These are phyloP conservation scores for Prosopocoilus inquinatus DNA, from an alignment of 2,888 invertebrate genomes.

Conservation along the genomic window DNA sequence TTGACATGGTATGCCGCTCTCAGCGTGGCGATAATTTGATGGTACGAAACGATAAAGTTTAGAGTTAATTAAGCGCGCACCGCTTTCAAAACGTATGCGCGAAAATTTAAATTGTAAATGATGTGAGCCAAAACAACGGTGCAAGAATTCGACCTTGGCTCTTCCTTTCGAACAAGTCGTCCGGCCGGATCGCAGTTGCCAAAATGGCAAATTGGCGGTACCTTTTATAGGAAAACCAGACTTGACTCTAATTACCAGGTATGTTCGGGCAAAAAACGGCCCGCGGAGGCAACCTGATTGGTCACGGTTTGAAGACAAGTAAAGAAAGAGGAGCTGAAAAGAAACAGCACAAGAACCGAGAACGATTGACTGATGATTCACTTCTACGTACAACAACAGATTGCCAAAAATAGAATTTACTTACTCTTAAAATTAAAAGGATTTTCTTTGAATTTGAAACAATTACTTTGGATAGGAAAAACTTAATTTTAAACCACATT, in stretches of 20 bases:
- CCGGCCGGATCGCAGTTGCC: neutral
- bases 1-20: conserved; percentile 19
- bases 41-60: conserved; percentile 9
- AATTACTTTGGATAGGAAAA: too few species aligned
- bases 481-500: too few species aligned
- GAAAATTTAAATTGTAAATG: conserved; percentile 14
- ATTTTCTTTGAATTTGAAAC: too few species aligned
- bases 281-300: neutral
- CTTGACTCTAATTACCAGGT: neutral
- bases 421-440: too few species aligned
- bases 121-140: neutral
- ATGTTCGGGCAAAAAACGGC: neutral
- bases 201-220: conserved; percentile 4
- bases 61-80: conserved; percentile 11
- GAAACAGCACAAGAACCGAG: too few species aligned
- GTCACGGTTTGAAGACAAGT: neutral
- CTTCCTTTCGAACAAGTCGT: neutral
- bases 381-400: too few species aligned
- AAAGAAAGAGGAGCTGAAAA: too few species aligned
- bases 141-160: conserved; percentile 1
- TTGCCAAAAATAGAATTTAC: too few species aligned
- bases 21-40: conserved; percentile 9
- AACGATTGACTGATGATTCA: too few species aligned
- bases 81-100: neutral
- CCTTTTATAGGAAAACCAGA: conserved; percentile 3